Percentiles rank a stretch among this genome's conserved stretches.
These are phyloP conservation scores for Ormyrus rosae DNA, from an alignment of 2,888 invertebrate genomes.

Conservation along the genomic window DNA sequence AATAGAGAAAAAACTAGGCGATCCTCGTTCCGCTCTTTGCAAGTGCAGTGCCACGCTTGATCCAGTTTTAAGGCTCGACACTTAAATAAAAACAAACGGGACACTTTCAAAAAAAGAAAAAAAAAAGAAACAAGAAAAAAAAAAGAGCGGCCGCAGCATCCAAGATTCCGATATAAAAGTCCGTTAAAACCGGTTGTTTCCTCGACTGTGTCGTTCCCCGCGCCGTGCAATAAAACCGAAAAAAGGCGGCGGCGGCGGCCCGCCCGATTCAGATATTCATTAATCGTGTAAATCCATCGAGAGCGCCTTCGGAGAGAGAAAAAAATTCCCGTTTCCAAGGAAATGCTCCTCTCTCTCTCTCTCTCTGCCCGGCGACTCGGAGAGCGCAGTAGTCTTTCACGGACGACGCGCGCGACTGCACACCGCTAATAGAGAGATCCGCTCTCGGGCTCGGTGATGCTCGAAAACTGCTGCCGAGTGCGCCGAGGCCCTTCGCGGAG, in stretches of 20 bases:
- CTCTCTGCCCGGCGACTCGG: neutral
- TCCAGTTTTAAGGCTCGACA: conserved; percentile 14
- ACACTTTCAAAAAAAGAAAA: conserved; percentile 32
- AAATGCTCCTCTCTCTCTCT: neutral
- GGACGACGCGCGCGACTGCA: neutral
- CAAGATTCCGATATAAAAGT: conserved; percentile 49
- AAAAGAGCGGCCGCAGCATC: neutral
- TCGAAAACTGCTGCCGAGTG: too few relatives aligned
- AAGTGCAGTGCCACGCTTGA: neutral
- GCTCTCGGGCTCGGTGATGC: too few relatives aligned
- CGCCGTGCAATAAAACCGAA: conserved; percentile 2
- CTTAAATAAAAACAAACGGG: conserved; percentile 40
- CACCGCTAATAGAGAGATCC: too few relatives aligned
- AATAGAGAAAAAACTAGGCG: neutral
- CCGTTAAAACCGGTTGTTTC: conserved; percentile 61
- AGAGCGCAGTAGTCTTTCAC: conserved; percentile 16
- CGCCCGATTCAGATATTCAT: conserved; percentile 31
- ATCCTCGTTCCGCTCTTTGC: neutral
- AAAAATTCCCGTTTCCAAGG: conserved; percentile 31
- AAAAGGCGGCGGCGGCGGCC: neutral
- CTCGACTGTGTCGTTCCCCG: neutral
- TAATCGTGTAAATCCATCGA: conserved; percentile 26
- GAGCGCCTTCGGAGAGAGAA: neutral
- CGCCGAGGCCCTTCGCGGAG: too few relatives aligned
- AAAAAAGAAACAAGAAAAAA: neutral